These are phyloP conservation scores for Phrynocephalus guinanensis DNA, from an alignment of 2,797 vertebrate genomes.

Conservation along the genomic window DNA sequence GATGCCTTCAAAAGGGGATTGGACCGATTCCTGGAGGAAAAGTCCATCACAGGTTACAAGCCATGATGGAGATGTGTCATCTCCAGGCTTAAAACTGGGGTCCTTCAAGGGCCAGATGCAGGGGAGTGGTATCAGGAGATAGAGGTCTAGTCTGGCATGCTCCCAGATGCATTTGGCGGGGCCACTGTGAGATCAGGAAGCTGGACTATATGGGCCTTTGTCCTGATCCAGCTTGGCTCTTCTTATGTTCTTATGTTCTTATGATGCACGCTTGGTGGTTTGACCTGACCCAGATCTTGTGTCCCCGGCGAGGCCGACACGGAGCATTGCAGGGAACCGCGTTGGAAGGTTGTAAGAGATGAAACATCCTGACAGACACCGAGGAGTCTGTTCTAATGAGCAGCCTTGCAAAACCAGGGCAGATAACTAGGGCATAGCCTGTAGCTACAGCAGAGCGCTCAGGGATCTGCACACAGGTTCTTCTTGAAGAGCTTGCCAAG, in stretches of 20 bases:
- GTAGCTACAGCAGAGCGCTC: neutral
- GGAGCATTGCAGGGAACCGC: neutral
- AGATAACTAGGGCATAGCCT: neutral
- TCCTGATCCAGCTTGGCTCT: too few species aligned
- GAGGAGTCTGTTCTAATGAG: slow-evolving; percentile 10
- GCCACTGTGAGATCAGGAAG: too few species aligned
- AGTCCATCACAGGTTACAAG: too few species aligned
- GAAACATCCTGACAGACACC: neutral
- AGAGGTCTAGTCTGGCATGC: too few species aligned
- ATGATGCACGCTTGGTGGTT: neutral
- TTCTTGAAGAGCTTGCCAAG: slow-evolving; percentile 13
- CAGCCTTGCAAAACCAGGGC: neutral
- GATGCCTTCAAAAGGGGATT: too few species aligned
- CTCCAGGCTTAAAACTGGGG: too few species aligned
- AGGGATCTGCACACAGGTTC: slow-evolving; percentile 1
- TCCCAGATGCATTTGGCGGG: too few species aligned
- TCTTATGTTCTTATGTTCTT: neutral
- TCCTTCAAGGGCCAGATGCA: too few species aligned
- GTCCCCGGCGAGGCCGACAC: neutral
- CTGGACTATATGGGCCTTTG: too few species aligned
- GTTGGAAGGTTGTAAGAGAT: neutral
- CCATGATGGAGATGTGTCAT: too few species aligned
- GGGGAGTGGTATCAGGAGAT: too few species aligned
- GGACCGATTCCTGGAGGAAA: too few species aligned
- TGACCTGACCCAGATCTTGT: slow-evolving; percentile 1